A percentile compares a stretch with the other conserved stretches of the same genome.
Conservation (phyloP, 2,888 invertebrate genomes). For the Calliscelio sp. region DNA sequence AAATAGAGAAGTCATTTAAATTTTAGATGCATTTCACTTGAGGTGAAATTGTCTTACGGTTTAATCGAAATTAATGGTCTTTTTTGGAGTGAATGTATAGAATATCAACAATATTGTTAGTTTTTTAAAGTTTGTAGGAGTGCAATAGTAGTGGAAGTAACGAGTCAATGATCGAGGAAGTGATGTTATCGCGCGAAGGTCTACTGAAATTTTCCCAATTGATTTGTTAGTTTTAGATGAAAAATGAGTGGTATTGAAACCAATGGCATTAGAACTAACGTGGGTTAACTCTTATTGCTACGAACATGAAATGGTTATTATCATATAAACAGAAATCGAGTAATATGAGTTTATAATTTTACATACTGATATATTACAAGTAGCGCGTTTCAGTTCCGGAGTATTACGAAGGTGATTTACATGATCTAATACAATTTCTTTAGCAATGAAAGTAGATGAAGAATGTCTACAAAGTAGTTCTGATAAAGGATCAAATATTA, state of each 20-base stretch:
- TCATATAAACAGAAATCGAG: slow-evolving; percentile 1
- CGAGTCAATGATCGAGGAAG: background rate
- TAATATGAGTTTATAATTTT: background rate
- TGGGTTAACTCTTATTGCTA: slow-evolving; percentile 1
- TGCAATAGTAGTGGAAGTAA: too few species aligned
- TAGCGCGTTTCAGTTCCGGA: slow-evolving; percentile 12
- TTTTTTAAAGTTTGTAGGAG: too few species aligned
- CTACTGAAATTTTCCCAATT: background rate
- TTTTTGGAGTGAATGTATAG: too few species aligned
- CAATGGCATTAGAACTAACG: background rate
- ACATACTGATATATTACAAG: background rate
- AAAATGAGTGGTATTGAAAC: background rate
- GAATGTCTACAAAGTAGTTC: background rate
- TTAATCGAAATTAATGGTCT: too few species aligned
- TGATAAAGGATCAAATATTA: background rate
- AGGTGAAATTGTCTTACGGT: too few species aligned
- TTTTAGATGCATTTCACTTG: too few species aligned
- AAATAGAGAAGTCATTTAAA: too few species aligned
- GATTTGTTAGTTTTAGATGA: background rate
- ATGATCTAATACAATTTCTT: background rate
- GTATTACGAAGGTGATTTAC: slow-evolving; percentile 13
- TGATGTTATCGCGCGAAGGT: background rate
- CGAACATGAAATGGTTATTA: slow-evolving; percentile 1
- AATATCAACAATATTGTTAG: too few species aligned
- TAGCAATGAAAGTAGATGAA: background rate